Base-by-base conservation (phyloP, 2,113 vertebrate genomes). In the Balaenoptera acutorostrata region DNA sequence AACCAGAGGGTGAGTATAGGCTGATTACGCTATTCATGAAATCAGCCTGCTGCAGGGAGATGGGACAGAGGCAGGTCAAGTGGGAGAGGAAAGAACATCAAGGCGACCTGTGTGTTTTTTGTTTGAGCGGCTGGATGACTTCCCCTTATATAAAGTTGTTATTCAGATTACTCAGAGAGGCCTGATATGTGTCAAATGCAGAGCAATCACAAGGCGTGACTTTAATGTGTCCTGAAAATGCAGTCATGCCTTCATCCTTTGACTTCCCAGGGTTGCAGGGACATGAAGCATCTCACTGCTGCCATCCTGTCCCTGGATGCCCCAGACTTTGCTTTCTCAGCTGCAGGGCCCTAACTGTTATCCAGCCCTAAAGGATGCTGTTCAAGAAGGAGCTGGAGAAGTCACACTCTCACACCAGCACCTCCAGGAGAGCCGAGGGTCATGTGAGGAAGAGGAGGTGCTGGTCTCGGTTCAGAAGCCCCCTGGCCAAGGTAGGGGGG, bases 201-300 rank as follows among this genome's bases (percentile, higher is more conserved):
- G 41, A 82, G 49, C 31, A 13, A 36, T 93, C 87, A 78, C 55
- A 49, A 59, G 52, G 29, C 18, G 0, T 20, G 36, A 49, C 46
- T 93, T 27, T 97, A 81, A 97, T 86, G 82, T 2, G 88, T 18
- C 96, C 96, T 97, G 96, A 97, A 96, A 97, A 83, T 0, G 85
- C 96, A 97, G 55, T 83, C 93, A 69, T 44, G 91, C 91, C 46
- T 90, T 77, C 0, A 1, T 46, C 61, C 44, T 71, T 36, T 13
- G 8, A 20, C 71, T 49, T 85, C 33, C 69, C 6, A 0, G 59
- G 1, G 20, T 1, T 25, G 61, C 68, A 33, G n/a, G 69, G 77
- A 15, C 14, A 29, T 20, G n/a, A 17, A 6, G 84, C 61, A 9
- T 66, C 85, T 81, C n/a, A 0, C 52, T 27, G 74, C 13, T 1